Percentiles rank a stretch among this genome's conserved stretches.
phyloP scores from a whole-genome alignment of 2,113 vertebrate genomes.

The Aviceda subcristata region DNA sequence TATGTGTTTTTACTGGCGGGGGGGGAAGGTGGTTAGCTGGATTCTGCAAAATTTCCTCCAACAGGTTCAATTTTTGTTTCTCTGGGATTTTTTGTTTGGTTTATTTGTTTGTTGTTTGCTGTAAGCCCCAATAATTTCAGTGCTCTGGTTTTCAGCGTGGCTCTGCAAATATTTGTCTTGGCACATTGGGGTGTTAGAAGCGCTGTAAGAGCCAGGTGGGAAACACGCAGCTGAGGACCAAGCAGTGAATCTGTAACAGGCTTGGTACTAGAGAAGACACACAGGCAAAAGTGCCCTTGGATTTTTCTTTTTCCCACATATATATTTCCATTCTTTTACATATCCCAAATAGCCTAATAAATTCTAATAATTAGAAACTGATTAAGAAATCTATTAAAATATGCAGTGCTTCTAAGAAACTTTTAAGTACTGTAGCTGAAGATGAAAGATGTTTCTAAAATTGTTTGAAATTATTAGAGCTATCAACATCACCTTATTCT shows the following conservation, averaged over 20 bases:
- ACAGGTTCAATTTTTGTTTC: background rate
- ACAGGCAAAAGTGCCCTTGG: background rate
- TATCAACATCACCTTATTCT: background rate
- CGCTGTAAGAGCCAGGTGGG: background rate
- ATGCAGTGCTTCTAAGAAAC: background rate
- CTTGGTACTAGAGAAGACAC: background rate
- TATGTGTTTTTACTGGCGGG: background rate
- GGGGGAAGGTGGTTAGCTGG: background rate
- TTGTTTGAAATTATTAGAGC: background rate
- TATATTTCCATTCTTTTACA: accelerated
- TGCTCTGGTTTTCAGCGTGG: background rate
- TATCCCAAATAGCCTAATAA: background rate
- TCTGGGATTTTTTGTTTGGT: background rate
- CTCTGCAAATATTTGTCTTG: background rate
- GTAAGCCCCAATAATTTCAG: background rate
- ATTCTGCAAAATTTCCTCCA: background rate
- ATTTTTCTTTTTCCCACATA: background rate
- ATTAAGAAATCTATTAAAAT: background rate
- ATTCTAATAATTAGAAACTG: background rate
- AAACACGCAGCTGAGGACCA: background rate
- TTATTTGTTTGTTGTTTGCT: background rate
- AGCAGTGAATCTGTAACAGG: background rate
- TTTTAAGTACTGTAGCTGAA: background rate
- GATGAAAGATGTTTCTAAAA: background rate
- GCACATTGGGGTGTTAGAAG: background rate